Evolutionary conservation across 2,113 vertebrate species (phyloP).

Genomic region (Mormyrus iriodes): DNA sequence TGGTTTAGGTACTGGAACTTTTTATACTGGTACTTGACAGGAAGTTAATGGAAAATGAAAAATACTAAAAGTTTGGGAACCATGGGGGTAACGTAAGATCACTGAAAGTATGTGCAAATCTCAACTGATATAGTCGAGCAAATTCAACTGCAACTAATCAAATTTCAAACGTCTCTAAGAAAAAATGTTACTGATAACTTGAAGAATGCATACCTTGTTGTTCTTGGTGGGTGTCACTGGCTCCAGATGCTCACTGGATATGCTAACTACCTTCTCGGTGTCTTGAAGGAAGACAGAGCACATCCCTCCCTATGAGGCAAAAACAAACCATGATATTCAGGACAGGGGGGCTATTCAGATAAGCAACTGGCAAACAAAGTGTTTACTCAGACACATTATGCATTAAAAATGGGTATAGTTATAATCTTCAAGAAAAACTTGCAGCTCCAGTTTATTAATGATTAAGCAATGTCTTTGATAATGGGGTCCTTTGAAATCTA

Average conservation of each 20-base stretch:
- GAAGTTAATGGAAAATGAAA: background rate
- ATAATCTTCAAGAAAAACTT: background rate
- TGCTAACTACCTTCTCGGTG: conserved; percentile 86
- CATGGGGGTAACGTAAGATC: background rate
- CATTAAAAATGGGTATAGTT: background rate
- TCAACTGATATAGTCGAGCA: background rate
- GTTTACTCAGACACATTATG: background rate
- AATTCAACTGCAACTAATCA: background rate
- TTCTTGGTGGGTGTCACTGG: conserved; percentile 88
- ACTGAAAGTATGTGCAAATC: background rate
- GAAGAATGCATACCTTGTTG: conserved; percentile 68
- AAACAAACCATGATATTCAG: background rate
- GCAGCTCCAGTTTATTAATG: background rate
- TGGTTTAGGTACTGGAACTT: background rate
- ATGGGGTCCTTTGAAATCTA: background rate
- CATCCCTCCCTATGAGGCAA: conserved; percentile 70
- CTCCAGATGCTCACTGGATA: conserved; percentile 87
- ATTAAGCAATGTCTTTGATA: background rate
- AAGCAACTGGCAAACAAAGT: background rate
- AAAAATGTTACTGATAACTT: background rate
- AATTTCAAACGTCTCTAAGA: background rate
- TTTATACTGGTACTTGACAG: background rate
- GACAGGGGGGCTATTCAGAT: background rate
- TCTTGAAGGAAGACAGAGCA: conserved; percentile 86
- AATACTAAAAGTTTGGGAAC: background rate